Conservation (phyloP, 2,113 vertebrate species). For the sheep (Ovis aries) region ARS-UI_Ramb_v3.0 NC_056063.1:8582501-8583000, state of each 20-base stretch:
- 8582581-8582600: background rate
- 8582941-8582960: background rate
- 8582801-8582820: background rate
- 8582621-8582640: background rate
- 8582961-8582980: background rate
- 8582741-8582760: background rate
- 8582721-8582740: background rate
- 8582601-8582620: background rate
- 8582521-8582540: background rate
- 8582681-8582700: background rate
- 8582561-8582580: background rate
- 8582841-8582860: background rate
- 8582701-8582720: background rate
- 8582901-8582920: background rate
- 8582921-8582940: background rate
- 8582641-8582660: rapidly evolving
- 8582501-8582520: background rate
- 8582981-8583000: background rate
- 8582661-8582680: background rate
- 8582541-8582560: background rate
- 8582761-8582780: background rate
- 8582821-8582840: rapidly evolving
- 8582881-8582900: background rate
- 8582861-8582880: background rate
- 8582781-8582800: background rate